These are phyloP conservation scores for Labeo rohita DNA, from an alignment of 2,113 vertebrate genomes.

Conservation along the genomic window DNA sequence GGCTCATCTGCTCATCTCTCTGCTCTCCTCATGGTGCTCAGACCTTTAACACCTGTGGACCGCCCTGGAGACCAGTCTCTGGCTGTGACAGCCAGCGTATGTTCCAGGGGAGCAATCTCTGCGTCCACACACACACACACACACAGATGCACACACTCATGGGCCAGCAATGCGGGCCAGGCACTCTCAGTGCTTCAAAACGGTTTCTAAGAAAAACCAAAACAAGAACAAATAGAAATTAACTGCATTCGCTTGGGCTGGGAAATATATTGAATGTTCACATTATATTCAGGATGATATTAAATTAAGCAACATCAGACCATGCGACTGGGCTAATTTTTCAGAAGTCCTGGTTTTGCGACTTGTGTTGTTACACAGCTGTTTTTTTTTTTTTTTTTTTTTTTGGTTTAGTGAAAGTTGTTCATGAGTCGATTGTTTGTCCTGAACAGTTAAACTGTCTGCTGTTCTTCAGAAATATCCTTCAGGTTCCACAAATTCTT, in stretches of 20 bases:
- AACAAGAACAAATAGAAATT: background rate
- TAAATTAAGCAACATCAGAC: background rate
- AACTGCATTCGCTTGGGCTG: background rate
- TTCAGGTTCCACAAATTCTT: too few relatives aligned
- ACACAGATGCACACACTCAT: background rate
- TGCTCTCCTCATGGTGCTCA: constrained; percentile 22
- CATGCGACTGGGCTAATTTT: background rate
- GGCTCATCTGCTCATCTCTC: constrained; percentile 45
- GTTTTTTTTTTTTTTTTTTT: too few relatives aligned
- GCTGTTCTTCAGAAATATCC: too few relatives aligned
- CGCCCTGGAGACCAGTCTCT: constrained; percentile 33
- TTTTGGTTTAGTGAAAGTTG: too few relatives aligned
- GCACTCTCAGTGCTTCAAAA: background rate
- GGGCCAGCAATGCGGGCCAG: background rate
- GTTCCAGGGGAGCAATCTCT: constrained; percentile 47
- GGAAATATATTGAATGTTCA: background rate
- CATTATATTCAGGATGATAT: background rate
- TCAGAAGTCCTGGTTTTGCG: background rate
- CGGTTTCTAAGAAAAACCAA: background rate
- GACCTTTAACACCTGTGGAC: constrained; percentile 51
- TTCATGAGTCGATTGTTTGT: too few relatives aligned
- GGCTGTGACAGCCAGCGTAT: constrained; percentile 14
- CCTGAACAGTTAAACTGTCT: too few relatives aligned
- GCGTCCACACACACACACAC: background rate
- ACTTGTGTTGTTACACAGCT: too few relatives aligned